Conservation (phyloP, 2,797 vertebrate species). For the Amblyopsis hoosieri region DNA sequence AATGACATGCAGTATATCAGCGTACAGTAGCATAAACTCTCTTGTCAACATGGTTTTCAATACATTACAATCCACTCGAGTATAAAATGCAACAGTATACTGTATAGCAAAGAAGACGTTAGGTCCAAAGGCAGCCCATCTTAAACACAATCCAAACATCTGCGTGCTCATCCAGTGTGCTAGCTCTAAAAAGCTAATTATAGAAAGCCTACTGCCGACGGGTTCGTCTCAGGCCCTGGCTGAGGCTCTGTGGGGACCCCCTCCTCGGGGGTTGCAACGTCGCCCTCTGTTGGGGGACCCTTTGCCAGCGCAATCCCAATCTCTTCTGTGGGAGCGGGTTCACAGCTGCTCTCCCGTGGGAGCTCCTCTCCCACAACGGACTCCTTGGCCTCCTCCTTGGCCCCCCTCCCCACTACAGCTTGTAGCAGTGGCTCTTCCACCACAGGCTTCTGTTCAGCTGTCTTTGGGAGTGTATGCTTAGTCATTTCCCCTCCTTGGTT, state of each 20-base stretch:
- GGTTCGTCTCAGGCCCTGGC: slow-evolving; percentile 49
- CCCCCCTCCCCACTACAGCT: slow-evolving; percentile 17
- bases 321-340: slow-evolving; percentile 27
- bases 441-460: slow-evolving; percentile 64
- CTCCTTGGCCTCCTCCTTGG: slow-evolving; percentile 13
- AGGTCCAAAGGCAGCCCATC: not conserved
- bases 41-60: no score
- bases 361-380: not conserved
- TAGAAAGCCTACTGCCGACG: slow-evolving; percentile 57
- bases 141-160: slow-evolving; percentile 1
- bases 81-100: no score
- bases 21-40: no score
- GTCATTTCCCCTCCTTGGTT: slow-evolving; percentile 56
- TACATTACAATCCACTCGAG: no score
- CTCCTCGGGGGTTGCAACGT: slow-evolving; percentile 22
- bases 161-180: slow-evolving; percentile 3
- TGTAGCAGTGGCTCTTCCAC: slow-evolving; percentile 34
- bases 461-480: slow-evolving; percentile 72
- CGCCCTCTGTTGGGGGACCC: slow-evolving; percentile 30
- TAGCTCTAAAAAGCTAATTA: slow-evolving; percentile 20
- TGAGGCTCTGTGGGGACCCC: slow-evolving; percentile 27
- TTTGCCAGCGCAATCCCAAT: slow-evolving; percentile 37
- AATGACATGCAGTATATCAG: no score
- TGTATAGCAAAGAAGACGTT: no score
- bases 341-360: slow-evolving; percentile 9